phyloP scores from a whole-genome alignment of 2,888 invertebrate genomes.

The Brachynemurus nebulosus region DNA sequence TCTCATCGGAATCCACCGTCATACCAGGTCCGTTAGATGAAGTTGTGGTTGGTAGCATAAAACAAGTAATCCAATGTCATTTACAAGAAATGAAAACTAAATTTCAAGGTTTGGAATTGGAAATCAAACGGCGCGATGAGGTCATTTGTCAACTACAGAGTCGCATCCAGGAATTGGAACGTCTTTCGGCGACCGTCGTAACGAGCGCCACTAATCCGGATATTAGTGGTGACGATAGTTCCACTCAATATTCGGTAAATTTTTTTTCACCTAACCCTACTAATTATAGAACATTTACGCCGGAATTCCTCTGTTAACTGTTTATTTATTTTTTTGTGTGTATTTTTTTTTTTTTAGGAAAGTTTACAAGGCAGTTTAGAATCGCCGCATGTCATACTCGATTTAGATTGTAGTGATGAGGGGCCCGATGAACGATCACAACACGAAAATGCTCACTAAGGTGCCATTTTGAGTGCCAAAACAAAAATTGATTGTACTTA shows the following conservation, averaged over 20 bases:
- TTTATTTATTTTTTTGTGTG: not conserved
- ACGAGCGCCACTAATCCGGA: slow-evolving; percentile 15
- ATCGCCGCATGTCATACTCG: slow-evolving; percentile 9
- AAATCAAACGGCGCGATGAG: slow-evolving; percentile 67
- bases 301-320: not conserved
- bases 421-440: not conserved
- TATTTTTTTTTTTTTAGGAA: slow-evolving; percentile 6
- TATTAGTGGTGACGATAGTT: slow-evolving; percentile 7
- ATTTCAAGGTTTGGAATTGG: slow-evolving; percentile 61
- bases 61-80: slow-evolving; percentile 66
- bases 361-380: slow-evolving; percentile 6
- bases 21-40: slow-evolving; percentile 36
- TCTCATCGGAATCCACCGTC: slow-evolving; percentile 4
- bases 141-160: slow-evolving; percentile 64
- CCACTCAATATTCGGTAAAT: slow-evolving; percentile 17
- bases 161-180: slow-evolving; percentile 53
- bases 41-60: slow-evolving; percentile 61
- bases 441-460: slow-evolving; percentile 8
- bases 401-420: slow-evolving; percentile 7
- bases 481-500: not conserved
- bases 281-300: too few species aligned
- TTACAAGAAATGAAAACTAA: slow-evolving; percentile 55
- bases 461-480: slow-evolving; percentile 6
- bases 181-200: slow-evolving; percentile 13
- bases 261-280: too few species aligned